A percentile compares a stretch with the other conserved stretches of the same genome.
phyloP scores from a whole-genome alignment of 2,113 vertebrate genomes.

The Xenus cinereus region DNA sequence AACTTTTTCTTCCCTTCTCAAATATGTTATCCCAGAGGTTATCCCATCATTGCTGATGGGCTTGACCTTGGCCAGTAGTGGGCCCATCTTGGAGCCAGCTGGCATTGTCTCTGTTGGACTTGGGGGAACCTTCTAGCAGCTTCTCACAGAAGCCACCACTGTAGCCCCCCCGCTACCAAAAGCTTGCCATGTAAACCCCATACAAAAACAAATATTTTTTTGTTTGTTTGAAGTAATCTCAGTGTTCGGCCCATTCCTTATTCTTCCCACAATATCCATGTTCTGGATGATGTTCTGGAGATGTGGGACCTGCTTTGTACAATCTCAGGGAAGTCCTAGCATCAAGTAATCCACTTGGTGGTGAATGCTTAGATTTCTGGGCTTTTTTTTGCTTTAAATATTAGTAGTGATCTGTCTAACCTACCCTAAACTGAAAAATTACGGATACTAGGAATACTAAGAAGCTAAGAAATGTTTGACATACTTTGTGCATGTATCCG shows the following conservation, averaged over 20 bases:
- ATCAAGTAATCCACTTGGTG: neutral
- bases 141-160: neutral
- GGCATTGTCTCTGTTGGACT: neutral
- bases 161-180: neutral
- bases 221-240: neutral
- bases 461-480: neutral
- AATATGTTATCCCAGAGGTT: neutral
- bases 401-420: neutral
- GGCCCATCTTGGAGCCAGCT: neutral
- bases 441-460: neutral
- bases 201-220: neutral
- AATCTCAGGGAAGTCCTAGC: neutral
- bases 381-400: neutral
- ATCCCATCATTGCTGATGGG: no score
- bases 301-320: neutral
- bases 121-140: neutral
- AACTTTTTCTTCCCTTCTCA: neutral
- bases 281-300: accelerated
- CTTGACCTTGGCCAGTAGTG: neutral
- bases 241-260: neutral
- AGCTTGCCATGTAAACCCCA: neutral
- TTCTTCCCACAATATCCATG: accelerated
- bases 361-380: neutral
- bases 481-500: neutral
- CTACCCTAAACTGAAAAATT: neutral